These are phyloP conservation scores for Acipenser oxyrinchus DNA, from an alignment of 2,797 vertebrate genomes.

Conservation along the genomic window DNA sequence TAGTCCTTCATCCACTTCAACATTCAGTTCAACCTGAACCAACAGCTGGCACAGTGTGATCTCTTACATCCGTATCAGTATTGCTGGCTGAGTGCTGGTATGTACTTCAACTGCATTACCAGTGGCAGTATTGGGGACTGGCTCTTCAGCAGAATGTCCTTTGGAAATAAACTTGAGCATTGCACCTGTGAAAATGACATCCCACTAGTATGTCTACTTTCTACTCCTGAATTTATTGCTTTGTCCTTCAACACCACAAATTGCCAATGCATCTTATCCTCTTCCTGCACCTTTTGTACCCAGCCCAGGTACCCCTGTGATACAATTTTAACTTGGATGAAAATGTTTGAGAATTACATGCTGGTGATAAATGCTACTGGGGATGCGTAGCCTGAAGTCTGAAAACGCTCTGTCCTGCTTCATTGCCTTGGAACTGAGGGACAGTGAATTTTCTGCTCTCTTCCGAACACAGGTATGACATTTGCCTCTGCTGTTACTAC, in stretches of 20 bases:
- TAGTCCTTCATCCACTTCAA: too few relatives aligned
- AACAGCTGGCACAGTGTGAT: too few relatives aligned
- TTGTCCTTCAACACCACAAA: not conserved
- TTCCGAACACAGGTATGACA: conserved; percentile 6
- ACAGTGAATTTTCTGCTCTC: conserved; percentile 15
- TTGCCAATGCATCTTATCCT: conserved; percentile 5
- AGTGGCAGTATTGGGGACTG: too few relatives aligned
- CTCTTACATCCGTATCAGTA: too few relatives aligned
- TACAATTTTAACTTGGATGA: conserved; percentile 13
- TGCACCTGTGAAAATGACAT: too few relatives aligned
- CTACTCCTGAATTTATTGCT: too few relatives aligned
- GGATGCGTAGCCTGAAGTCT: conserved; percentile 13
- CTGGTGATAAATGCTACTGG: conserved; percentile 12
- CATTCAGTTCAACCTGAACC: too few relatives aligned
- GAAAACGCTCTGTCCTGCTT: conserved; percentile 14
- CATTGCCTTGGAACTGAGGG: conserved; percentile 18
- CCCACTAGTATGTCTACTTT: too few relatives aligned
- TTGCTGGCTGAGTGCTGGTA: too few relatives aligned
- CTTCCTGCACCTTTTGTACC: conserved; percentile 10
- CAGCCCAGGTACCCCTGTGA: conserved; percentile 11
- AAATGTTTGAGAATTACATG: conserved; percentile 22
- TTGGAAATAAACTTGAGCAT: too few relatives aligned
- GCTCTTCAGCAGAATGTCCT: too few relatives aligned
- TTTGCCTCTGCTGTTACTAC: not conserved
- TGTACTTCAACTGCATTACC: too few relatives aligned